A percentile compares a stretch with the other conserved stretches of the same genome.
Conservation (phyloP, 2,113 vertebrate species). For the Sinocyclocheilus anshuiensis region DNA sequence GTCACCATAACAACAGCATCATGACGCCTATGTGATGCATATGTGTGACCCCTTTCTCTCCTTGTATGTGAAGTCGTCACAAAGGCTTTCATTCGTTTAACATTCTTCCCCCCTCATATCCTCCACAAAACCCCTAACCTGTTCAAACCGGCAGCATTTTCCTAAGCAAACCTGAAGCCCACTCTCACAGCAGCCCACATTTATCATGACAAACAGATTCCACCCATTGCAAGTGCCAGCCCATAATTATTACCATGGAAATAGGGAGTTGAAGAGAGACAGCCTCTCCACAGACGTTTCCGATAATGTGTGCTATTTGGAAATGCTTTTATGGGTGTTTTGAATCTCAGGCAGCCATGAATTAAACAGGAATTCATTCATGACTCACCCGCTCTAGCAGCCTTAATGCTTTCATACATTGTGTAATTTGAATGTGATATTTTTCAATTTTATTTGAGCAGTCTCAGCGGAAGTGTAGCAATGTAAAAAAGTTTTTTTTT, state of each 20-base stretch:
- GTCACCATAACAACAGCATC: slow-evolving; percentile 21
- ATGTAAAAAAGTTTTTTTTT: slow-evolving; percentile 24
- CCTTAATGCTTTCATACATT: slow-evolving; percentile 25
- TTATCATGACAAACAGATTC: slow-evolving; percentile 29
- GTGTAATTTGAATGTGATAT: slow-evolving; percentile 23
- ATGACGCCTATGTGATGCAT: slow-evolving; percentile 21
- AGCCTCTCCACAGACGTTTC: slow-evolving; percentile 8
- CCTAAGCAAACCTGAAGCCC: slow-evolving; percentile 53
- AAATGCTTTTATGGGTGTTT: slow-evolving; percentile 42
- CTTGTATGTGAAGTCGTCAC: slow-evolving; percentile 30
- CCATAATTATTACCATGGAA: slow-evolving; percentile 35
- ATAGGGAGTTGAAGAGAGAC: slow-evolving; percentile 25
- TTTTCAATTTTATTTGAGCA: background rate
- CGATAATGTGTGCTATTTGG: slow-evolving; percentile 28
- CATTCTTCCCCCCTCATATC: slow-evolving; percentile 66
- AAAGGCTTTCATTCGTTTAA: slow-evolving; percentile 30
- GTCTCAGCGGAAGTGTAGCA: background rate
- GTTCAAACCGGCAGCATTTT: slow-evolving; percentile 57
- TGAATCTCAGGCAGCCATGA: slow-evolving; percentile 30
- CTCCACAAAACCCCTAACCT: slow-evolving; percentile 65
- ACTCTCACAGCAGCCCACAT: slow-evolving; percentile 36
- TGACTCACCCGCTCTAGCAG: slow-evolving; percentile 17
- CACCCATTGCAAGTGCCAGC: slow-evolving; percentile 11
- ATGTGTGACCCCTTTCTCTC: slow-evolving; percentile 34
- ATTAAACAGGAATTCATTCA: slow-evolving; percentile 35